These are phyloP conservation scores for Carlito syrichta DNA, from an alignment of 2,113 vertebrate genomes.

Conservation along the genomic window DNA sequence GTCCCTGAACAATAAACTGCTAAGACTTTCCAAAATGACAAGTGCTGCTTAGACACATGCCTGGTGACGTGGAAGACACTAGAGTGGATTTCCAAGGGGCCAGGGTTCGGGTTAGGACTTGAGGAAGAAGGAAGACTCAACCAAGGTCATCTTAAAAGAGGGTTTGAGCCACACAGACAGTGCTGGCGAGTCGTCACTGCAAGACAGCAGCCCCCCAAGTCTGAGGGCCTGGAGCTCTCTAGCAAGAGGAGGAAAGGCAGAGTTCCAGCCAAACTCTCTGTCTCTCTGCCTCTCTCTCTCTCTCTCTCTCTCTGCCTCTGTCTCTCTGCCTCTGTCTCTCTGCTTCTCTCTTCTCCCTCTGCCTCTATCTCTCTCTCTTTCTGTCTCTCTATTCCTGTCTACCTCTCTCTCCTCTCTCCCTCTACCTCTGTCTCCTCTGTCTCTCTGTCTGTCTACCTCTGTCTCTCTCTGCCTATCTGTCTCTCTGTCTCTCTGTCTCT, in stretches of 20 bases:
- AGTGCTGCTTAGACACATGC: background rate
- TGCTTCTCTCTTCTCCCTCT: background rate
- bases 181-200: background rate
- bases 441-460: rapidly evolving
- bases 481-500: background rate
- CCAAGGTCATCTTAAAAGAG: background rate
- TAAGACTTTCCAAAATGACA: background rate
- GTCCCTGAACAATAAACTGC: background rate
- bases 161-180: background rate
- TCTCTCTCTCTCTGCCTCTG: background rate
- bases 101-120: too few relatives aligned
- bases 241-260: background rate
- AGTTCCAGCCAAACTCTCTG: background rate
- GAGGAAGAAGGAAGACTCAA: background rate
- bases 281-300: background rate
- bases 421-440: too few relatives aligned
- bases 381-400: too few relatives aligned
- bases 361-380: background rate
- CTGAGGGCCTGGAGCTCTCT: background rate
- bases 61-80: background rate
- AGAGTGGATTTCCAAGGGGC: rapidly evolving
- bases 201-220: background rate
- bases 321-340: background rate
- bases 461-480: background rate
- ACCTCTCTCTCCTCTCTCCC: too few relatives aligned